Evolutionary conservation across 1,140 invertebrate genomes (phyloP).

Genomic region (Capitella teleta): DNA sequence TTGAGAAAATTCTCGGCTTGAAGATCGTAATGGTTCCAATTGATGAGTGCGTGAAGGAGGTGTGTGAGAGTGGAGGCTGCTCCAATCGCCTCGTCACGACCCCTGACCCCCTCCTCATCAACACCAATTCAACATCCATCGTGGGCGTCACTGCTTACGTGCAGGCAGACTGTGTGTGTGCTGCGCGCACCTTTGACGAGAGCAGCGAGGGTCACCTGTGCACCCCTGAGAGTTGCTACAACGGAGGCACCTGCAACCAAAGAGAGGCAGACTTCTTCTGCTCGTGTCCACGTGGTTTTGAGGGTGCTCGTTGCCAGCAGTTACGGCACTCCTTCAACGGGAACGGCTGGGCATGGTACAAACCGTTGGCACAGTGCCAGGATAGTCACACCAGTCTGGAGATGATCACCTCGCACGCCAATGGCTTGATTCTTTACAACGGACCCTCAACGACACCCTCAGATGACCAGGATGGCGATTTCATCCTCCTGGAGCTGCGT

Average conservation of each 20-base stretch:
- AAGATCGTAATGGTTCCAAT: slow-evolving; percentile 96
- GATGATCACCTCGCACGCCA: slow-evolving; percentile 77
- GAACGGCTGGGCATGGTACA: slow-evolving; percentile 68
- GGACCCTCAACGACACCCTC: slow-evolving; percentile 84
- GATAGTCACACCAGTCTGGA: slow-evolving; percentile 87
- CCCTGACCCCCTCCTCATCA: slow-evolving; percentile 73
- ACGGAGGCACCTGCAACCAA: slow-evolving; percentile 74
- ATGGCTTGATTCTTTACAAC: slow-evolving; percentile 85
- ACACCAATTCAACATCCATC: slow-evolving; percentile 88
- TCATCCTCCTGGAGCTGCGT: slow-evolving; percentile 83
- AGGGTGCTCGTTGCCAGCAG: slow-evolving; percentile 90
- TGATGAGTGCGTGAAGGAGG: slow-evolving; percentile 89
- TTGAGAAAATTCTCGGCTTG: slow-evolving; percentile 82
- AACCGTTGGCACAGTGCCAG: slow-evolving; percentile 88
- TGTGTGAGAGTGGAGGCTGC: slow-evolving; percentile 83
- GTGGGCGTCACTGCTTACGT: slow-evolving; percentile 84
- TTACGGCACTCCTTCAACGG: slow-evolving; percentile 66
- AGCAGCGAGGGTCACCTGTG: slow-evolving; percentile 51
- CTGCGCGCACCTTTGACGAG: slow-evolving; percentile 19
- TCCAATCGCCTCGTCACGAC: slow-evolving; percentile 83
- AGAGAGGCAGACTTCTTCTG: slow-evolving; percentile 43
- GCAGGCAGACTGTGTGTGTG: slow-evolving; percentile 61
- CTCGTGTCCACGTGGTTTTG: slow-evolving; percentile 78
- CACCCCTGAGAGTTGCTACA: slow-evolving; percentile 78
- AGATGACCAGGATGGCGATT: slow-evolving; percentile 68